Base-by-base conservation (phyloP, 2,888 invertebrate species). In the Drosophila longiperda region DNA sequence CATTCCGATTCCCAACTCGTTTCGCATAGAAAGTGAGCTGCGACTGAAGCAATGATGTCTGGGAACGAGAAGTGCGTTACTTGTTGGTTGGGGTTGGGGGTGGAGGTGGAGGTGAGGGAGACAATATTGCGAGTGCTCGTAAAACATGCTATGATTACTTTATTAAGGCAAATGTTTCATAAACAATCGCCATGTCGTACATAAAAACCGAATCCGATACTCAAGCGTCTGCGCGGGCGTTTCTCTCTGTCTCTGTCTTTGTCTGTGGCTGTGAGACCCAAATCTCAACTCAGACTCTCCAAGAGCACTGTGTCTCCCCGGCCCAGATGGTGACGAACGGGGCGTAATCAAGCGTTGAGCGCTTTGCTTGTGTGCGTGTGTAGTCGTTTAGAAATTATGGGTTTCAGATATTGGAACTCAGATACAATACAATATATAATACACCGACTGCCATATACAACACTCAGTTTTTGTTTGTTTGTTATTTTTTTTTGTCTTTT, bases 151-250 rank as follows among this genome's bases (percentile, higher is more conserved):
- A 83, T 87, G 89, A 87, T 87, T 87, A 88, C 87, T 87, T 87
- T 87, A 87, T 87, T 89, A 89, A 89, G 73, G 77, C 80, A 83
- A 86, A 83, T 87, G 83, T 87, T 87, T 87, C 89, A 87, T 87
- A 87, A 87, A 87, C 87, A 89, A 87, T 82, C 86, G 81, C 73
- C 84, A 80, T 78, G 85, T 82, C 84, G 87, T 80, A 84, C 80
- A 87, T 87, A 87, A 87, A 80, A 82, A 60, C 73, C 54, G 74
- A 68, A 69, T 65, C 53, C 69, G 89, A 87, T 87, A 87, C 79
- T 84, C 54, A 55, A 57, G 60, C 53, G 65, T 77, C 80, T 73
- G 85, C 68, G 82, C 80, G 83, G 83, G 88, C 80, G 82, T 83
- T 68, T 72, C 66, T 59, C 64, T 38, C 64, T 62, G 53, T 71